phyloP scores from a whole-genome alignment of 2,797 vertebrate genomes.

The Pipistrellus pipistrellus region DNA sequence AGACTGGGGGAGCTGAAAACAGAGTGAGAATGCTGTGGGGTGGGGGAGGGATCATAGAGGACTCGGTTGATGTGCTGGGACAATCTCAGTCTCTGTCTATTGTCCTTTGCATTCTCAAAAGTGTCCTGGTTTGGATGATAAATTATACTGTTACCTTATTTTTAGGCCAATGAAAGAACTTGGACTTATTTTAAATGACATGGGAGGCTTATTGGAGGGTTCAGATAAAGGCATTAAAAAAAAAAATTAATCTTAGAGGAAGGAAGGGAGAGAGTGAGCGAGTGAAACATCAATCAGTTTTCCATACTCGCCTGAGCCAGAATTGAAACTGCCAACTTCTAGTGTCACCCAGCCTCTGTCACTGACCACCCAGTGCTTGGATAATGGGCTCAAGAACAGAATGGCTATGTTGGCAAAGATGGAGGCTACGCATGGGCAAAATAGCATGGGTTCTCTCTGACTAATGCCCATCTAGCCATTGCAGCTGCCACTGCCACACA shows the following conservation, averaged over 20 bases:
- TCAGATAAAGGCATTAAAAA: background rate
- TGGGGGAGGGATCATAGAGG: background rate
- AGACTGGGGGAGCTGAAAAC: background rate
- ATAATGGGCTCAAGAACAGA: background rate
- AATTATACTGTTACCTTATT: background rate
- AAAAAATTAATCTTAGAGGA: background rate
- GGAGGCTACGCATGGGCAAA: background rate
- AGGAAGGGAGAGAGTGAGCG: background rate
- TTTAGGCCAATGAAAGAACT: constrained; percentile 24
- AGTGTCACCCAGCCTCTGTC: background rate
- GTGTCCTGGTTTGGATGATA: background rate
- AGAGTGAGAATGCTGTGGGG: background rate
- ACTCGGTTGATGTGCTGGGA: background rate
- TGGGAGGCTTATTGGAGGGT: background rate
- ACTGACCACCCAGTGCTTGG: background rate
- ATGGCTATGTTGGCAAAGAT: background rate
- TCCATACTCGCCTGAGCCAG: background rate
- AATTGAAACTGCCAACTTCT: background rate
- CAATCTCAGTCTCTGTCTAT: background rate
- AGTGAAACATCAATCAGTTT: background rate
- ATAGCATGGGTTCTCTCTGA: background rate
- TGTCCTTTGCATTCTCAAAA: background rate
- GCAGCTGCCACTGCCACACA: background rate
- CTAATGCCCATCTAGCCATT: background rate
- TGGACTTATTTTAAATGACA: constrained; percentile 48